phyloP scores from a whole-genome alignment of 2,888 invertebrate genomes.

The Drosophila subsilvestris region DNA sequence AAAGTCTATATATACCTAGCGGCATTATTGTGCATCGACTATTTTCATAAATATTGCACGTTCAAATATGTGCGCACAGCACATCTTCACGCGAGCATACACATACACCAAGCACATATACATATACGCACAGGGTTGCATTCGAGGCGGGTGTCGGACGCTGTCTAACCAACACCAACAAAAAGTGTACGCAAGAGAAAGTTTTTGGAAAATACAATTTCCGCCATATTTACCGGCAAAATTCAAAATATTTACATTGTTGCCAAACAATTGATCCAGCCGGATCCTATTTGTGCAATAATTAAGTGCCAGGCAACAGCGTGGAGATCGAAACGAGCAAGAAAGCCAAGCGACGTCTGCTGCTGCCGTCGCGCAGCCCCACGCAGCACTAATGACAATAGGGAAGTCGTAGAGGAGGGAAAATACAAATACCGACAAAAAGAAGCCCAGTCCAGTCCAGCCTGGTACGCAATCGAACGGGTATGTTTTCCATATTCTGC shows the following conservation, averaged over 20 bases:
- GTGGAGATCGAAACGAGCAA: conserved; percentile 32
- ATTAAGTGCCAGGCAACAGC: conserved; percentile 23
- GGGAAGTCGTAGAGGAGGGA: conserved; percentile 44
- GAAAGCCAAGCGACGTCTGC: conserved; percentile 64
- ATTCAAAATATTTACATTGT: conserved; percentile 82
- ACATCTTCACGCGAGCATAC: not conserved
- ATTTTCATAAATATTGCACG: not conserved
- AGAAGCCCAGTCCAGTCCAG: conserved; percentile 23
- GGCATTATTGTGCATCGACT: not conserved
- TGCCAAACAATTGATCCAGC: conserved; percentile 47
- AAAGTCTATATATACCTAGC: not conserved
- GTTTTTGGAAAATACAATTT: conserved; percentile 82
- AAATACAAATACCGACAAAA: conserved; percentile 31
- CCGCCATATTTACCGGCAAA: conserved; percentile 83
- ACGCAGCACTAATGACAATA: conserved; percentile 69
- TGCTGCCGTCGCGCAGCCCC: conserved; percentile 61
- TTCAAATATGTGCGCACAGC: not conserved
- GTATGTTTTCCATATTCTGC: conserved; percentile 38
- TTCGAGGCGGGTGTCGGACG: conserved; percentile 47
- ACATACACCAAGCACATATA: conserved; percentile 63
- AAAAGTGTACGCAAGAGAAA: conserved; percentile 72
- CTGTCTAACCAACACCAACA: conserved; percentile 55
- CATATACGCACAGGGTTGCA: conserved; percentile 62
- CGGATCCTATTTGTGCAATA: conserved; percentile 35
- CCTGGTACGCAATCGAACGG: conserved; percentile 47